Evolutionary conservation across 2,797 vertebrate genomes (phyloP).

Genomic region (Lagodon rhomboides): DNA sequence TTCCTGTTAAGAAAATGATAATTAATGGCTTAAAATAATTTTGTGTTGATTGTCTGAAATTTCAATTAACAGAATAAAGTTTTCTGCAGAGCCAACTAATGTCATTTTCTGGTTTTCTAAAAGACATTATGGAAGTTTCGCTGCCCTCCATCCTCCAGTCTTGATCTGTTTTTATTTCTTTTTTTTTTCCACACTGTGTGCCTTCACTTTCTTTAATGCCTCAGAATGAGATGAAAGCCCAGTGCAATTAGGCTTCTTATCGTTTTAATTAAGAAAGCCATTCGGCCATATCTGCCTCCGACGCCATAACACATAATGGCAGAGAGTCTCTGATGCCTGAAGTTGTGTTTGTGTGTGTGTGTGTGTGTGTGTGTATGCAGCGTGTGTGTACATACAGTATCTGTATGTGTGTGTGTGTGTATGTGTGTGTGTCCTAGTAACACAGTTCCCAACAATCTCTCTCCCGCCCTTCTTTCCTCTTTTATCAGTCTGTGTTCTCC

Average conservation of each 20-base stretch:
- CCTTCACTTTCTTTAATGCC: conserved; percentile 82
- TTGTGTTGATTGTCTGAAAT: conserved; percentile 37
- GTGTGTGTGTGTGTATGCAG: conserved; percentile 18
- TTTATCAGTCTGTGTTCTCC: conserved; percentile 79
- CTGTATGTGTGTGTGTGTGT: conserved; percentile 27
- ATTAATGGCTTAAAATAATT: conserved; percentile 42
- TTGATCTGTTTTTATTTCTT: conserved; percentile 80
- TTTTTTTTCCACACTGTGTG: conserved; percentile 70
- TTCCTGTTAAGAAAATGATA: conserved; percentile 37
- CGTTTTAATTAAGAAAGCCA: conserved; percentile 90
- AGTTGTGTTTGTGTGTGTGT: conserved; percentile 67
- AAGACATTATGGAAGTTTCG: conserved; percentile 61
- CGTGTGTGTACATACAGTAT: conserved; percentile 23
- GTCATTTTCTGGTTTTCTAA: conserved; percentile 53
- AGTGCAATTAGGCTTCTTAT: conserved; percentile 88
- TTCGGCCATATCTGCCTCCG: conserved; percentile 85
- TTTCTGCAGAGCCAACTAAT: conserved; percentile 38
- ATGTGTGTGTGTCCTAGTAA: conserved; percentile 66
- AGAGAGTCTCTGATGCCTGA: conserved; percentile 81
- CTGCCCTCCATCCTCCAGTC: conserved; percentile 71
- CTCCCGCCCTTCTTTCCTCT: conserved; percentile 60
- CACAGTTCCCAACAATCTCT: conserved; percentile 78
- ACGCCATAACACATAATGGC: conserved; percentile 82
- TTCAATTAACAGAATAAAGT: conserved; percentile 28
- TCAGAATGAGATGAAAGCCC: conserved; percentile 82